Percentiles rank a stretch among this genome's conserved stretches.
These are phyloP conservation scores for Cyprinus carpio DNA, from an alignment of 2,113 vertebrate species.

Conservation along the genomic window DNA sequence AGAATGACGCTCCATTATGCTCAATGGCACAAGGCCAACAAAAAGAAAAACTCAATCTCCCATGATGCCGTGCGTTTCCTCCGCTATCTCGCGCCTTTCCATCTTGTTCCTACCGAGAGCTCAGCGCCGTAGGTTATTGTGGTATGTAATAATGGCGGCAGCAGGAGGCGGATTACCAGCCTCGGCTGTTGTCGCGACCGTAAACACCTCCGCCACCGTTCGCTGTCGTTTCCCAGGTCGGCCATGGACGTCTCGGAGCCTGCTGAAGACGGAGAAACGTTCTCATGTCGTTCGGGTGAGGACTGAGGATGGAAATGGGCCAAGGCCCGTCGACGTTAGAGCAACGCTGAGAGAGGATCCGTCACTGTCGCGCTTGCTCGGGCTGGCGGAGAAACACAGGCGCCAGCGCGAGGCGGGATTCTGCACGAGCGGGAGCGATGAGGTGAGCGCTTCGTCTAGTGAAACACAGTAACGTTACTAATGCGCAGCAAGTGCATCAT, in stretches of 20 bases:
- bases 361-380: constrained; percentile 78
- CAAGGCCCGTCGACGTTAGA: constrained; percentile 80
- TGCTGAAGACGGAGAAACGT: constrained; percentile 71
- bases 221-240: constrained; percentile 86
- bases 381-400: constrained; percentile 76
- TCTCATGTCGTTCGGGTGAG: constrained; percentile 69
- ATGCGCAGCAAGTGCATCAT: background rate
- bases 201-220: constrained; percentile 63
- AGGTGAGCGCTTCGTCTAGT: constrained; percentile 63
- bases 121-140: constrained; percentile 73
- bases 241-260: constrained; percentile 72
- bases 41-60: constrained; percentile 65
- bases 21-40: background rate
- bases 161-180: constrained; percentile 80
- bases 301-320: constrained; percentile 70
- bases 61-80: constrained; percentile 67
- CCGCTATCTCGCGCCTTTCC: constrained; percentile 82
- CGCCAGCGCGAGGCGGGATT: constrained; percentile 78
- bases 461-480: background rate
- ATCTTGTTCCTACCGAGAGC: constrained; percentile 69
- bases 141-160: constrained; percentile 87
- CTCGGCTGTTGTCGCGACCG: constrained; percentile 71
- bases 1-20: background rate
- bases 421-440: constrained; percentile 76
- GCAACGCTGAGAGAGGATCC: constrained; percentile 79